These are phyloP conservation scores for Ceratina japonica DNA, from an alignment of 1,140 invertebrate species.

Conservation along the genomic window DNA sequence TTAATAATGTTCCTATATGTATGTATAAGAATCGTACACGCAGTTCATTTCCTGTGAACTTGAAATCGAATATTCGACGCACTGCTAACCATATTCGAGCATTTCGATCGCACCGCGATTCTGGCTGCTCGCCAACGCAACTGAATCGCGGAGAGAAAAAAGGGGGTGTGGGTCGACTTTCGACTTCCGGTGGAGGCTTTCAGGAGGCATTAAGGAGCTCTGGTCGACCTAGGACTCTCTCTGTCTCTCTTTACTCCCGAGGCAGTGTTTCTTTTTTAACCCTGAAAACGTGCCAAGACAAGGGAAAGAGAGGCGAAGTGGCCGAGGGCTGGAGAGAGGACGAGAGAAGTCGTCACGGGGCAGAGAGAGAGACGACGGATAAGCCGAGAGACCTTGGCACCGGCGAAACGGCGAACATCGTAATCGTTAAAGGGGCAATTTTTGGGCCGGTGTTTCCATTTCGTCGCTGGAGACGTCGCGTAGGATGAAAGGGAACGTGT, in stretches of 20 bases:
- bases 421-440: slow-evolving; percentile 33
- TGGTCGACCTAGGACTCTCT: not conserved
- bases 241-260: not conserved
- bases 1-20: too few species aligned
- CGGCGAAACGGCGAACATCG: slow-evolving; percentile 44
- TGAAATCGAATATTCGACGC: not conserved
- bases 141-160: slow-evolving; percentile 34
- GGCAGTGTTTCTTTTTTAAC: slow-evolving; percentile 46
- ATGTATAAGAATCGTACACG: too few species aligned
- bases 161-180: slow-evolving; percentile 37
- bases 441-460: slow-evolving; percentile 15
- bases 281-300: slow-evolving; percentile 60
- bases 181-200: slow-evolving; percentile 50
- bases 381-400: slow-evolving; percentile 54
- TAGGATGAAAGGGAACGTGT: slow-evolving; percentile 4
- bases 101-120: not conserved
- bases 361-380: slow-evolving; percentile 36
- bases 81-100: not conserved
- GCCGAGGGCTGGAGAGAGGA: not conserved
- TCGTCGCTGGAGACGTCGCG: not conserved
- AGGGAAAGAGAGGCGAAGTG: slow-evolving; percentile 16
- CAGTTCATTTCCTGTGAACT: not conserved
- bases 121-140: slow-evolving; percentile 40
- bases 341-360: slow-evolving; percentile 19
- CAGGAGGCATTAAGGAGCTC: not conserved